Base-by-base conservation (phyloP, 2,797 vertebrate species). In the Knipowitschia caucasica region DNA sequence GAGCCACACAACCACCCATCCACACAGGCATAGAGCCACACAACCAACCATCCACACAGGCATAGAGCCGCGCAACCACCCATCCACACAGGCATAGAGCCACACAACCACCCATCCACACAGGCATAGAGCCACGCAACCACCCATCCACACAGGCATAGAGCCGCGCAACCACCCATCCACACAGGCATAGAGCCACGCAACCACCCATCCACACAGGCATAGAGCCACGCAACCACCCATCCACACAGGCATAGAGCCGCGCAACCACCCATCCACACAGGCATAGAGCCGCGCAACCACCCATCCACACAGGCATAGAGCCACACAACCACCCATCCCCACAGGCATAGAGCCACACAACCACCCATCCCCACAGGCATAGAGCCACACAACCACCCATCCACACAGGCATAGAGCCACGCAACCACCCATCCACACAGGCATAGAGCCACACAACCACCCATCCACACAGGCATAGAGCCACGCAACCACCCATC, bases 161-260 rank as follows among this genome's bases (percentile, higher is more conserved):
- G n/a, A 58, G 45, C 56, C 67, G 47, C 72, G 27, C 64, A 51
- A 63, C 55, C 69, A 53, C 70, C 58, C 71, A 74, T n/a, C n/a
- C n/a, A n/a, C n/a, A n/a, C n/a, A n/a, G n/a, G n/a, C n/a, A n/a
- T n/a, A n/a, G n/a, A 58, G 45, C 56, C 67, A 45, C 72, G 27
- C 64, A 51, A 63, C 55, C 69, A 53, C 70, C 58, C 71, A 74
- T n/a, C n/a, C n/a, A n/a, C n/a, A n/a, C n/a, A n/a, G n/a, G n/a
- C n/a, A n/a, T n/a, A n/a, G n/a, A 58, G 45, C 56, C 67, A 45
- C 72, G 27, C 64, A 51, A 63, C 55, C 69, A 53, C 70, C 58
- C 71, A 74, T n/a, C n/a, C n/a, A n/a, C n/a, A n/a, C n/a, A n/a
- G n/a, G n/a, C n/a, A n/a, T n/a, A n/a, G n/a, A 58, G 45, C 56